Base-by-base conservation (phyloP, 2,888 invertebrate species). In the Clitarchus hookeri region DNA sequence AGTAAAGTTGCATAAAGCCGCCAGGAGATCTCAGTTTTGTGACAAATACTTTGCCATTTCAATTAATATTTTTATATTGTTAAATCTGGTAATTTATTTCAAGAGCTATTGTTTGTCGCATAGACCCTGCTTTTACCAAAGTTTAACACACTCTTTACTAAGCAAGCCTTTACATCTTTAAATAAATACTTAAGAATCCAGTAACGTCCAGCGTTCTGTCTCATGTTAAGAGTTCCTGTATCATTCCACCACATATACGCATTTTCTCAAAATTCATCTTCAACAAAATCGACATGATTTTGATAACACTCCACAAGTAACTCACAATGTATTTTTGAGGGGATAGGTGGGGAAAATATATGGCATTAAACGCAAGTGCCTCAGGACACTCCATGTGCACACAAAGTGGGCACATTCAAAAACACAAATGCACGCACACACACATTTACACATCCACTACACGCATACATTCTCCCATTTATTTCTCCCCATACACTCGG, bases 151-250 rank as follows among this genome's bases (percentile, higher is more conserved):
- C 65, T n/a, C 8, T 65, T 65, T 65, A 65, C 65, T 65, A 65
- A n/a, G 65, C 65, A 65, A 65, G 65, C 65, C n/a, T 19, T 23
- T 65, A 65, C 65, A 65, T 54, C 53, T 85, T 53, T 26, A 53
- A 48, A 84, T 84, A 84, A 84, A 53, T 44, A 84, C 53, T 53
- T 86, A 53, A 79, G 80, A 53, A 85, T 85, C 82, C 86, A 86
- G 86, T 85, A 86, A 86, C 86, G 86, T 84, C 86, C 86, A 44
- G 86, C 86, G 86, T 85, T 79, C 86, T 86, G 86, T 86, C 86
- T 86, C 85, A 12, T 48, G 53, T 44, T 78, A 77, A 84, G 86
- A 83, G 86, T 86, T 84, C 86, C 65, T 78, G 27, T 83, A 44
- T 85, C 84, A 85, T 48, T 78, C 85, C 85, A 26, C 48, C 79